Evolutionary conservation across 2,113 vertebrate species (phyloP).

Genomic region (Lophochroa leadbeateri): DNA sequence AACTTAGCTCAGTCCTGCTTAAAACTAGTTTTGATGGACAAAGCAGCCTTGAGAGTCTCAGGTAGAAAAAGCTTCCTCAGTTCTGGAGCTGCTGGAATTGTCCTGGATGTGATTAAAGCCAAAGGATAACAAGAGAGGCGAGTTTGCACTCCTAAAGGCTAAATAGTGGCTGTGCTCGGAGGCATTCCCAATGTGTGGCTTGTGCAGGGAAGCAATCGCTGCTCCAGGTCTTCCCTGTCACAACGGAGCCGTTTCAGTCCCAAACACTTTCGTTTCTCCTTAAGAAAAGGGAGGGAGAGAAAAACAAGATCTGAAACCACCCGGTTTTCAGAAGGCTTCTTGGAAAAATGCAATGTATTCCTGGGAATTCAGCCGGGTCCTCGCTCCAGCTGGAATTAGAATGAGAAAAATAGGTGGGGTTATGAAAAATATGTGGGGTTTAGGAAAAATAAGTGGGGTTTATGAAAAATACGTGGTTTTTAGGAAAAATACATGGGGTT

Average conservation of each 20-base stretch:
- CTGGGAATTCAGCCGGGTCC: background rate
- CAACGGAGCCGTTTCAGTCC: rapidly evolving
- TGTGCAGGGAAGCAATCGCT: background rate
- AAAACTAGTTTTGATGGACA: background rate
- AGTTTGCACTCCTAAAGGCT: background rate
- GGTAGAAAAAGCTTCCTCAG: rapidly evolving
- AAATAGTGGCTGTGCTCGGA: background rate
- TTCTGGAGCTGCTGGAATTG: background rate
- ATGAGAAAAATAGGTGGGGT: background rate
- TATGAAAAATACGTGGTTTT: too few relatives aligned
- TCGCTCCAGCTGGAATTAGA: background rate
- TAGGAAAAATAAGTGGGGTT: too few relatives aligned
- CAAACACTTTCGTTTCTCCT: background rate
- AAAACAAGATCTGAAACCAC: too few relatives aligned
- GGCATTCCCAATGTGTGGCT: background rate
- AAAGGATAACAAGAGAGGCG: rapidly evolving
- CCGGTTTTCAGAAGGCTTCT: background rate
- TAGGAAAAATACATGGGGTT: background rate
- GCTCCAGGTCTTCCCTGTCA: background rate
- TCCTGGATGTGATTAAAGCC: background rate
- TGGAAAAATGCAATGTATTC: background rate
- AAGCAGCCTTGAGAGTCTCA: background rate
- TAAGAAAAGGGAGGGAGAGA: background rate
- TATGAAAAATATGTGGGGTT: background rate
- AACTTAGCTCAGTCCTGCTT: background rate